Percentiles rank a stretch among this genome's conserved stretches.
phyloP scores from a whole-genome alignment of 2,797 vertebrate species.

The Bucorvus abyssinicus region DNA sequence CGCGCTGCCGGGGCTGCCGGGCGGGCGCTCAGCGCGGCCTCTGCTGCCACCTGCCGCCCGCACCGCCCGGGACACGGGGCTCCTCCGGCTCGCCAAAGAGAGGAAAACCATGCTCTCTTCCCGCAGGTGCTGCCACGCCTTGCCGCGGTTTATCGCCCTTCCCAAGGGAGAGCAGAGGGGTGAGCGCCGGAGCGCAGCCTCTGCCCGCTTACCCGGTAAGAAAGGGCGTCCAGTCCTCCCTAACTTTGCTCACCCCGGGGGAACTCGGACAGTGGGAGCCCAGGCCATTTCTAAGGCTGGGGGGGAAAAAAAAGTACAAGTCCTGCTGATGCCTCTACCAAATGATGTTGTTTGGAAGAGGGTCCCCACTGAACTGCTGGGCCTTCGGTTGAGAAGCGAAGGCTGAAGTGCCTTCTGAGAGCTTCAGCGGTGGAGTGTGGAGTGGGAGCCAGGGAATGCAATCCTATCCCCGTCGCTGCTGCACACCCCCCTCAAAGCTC shows the following conservation, averaged over 20 bases:
- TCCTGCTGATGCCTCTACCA: neutral
- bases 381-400: neutral
- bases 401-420: neutral
- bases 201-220: neutral
- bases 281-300: neutral
- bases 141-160: neutral
- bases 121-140: neutral
- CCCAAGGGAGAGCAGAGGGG: neutral
- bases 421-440: fast-evolving
- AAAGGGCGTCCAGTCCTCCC: fast-evolving
- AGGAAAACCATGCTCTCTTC: neutral
- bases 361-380: neutral
- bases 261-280: fast-evolving
- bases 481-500: neutral
- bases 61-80: neutral
- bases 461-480: neutral
- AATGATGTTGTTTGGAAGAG: neutral
- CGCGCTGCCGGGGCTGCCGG: too few species aligned
- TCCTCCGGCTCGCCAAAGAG: too few species aligned
- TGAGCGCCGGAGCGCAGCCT: too few species aligned
- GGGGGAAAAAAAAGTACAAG: neutral
- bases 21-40: neutral
- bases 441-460: fast-evolving
- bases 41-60: conserved; percentile 66
- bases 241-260: neutral